Evolutionary conservation across 2,113 vertebrate genomes (phyloP).

Genomic region (Panthera uncia): DNA sequence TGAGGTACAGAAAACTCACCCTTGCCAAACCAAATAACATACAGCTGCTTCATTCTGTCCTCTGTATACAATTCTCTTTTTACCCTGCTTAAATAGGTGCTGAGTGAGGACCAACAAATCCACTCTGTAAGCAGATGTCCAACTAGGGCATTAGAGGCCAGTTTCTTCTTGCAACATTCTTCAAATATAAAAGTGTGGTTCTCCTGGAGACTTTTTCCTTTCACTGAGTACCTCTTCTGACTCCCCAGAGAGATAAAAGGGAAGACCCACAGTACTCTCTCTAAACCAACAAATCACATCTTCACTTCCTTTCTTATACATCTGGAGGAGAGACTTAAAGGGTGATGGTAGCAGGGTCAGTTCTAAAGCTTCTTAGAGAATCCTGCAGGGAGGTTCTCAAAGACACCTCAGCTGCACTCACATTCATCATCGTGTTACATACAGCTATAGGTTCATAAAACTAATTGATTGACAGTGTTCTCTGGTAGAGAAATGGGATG

Average conservation of each 20-base stretch:
- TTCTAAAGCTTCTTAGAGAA: background rate
- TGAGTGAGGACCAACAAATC: background rate
- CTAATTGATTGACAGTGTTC: background rate
- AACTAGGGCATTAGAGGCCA: background rate
- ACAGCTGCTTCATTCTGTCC: background rate
- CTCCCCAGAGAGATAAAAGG: background rate
- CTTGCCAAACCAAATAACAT: background rate
- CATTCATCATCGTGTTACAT: background rate
- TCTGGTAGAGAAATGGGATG: background rate
- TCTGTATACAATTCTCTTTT: background rate
- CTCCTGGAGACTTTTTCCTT: background rate
- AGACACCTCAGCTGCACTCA: accelerated
- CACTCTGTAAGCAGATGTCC: background rate
- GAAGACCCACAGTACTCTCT: background rate
- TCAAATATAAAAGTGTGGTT: background rate
- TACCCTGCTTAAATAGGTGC: background rate
- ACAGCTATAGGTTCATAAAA: background rate
- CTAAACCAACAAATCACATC: background rate
- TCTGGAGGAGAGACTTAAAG: background rate
- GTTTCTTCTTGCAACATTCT: background rate
- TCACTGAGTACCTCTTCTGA: background rate
- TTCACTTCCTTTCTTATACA: background rate
- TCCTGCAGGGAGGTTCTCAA: background rate
- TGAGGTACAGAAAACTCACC: background rate
- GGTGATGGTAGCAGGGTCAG: too few relatives aligned